Evolutionary conservation across 2,888 invertebrate genomes (phyloP).

Genomic region (Aricia artaxerxes): DNA sequence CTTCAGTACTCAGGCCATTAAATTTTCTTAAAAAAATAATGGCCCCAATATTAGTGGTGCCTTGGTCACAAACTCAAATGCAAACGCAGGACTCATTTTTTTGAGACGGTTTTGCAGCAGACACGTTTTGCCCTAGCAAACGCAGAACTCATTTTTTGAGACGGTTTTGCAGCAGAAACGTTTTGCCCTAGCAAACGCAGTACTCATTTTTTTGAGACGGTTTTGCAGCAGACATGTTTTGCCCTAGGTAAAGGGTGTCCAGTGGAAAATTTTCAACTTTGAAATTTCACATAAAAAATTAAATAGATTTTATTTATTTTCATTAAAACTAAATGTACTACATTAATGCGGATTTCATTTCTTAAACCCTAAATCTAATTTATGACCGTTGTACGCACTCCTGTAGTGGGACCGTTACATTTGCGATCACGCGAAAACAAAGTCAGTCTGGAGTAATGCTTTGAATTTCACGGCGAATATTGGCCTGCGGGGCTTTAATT

Average conservation of each 20-base stretch:
- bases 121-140: too few relatives aligned
- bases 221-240: too few relatives aligned
- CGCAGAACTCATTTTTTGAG: too few relatives aligned
- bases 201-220: too few relatives aligned
- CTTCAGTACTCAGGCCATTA: conserved; percentile 16
- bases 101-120: too few relatives aligned
- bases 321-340: background rate
- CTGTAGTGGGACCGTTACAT: background rate
- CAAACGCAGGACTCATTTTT: too few relatives aligned
- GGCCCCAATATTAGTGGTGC: conserved; percentile 36
- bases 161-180: too few relatives aligned
- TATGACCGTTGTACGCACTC: background rate
- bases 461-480: conserved; percentile 32
- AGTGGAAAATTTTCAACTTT: background rate
- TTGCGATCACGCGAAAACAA: background rate
- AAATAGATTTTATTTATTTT: background rate
- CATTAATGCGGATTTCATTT: background rate
- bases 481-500: conserved; percentile 28
- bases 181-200: too few relatives aligned
- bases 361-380: background rate
- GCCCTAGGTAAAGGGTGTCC: too few relatives aligned
- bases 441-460: background rate
- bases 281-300: background rate
- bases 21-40: conserved; percentile 29
- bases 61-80: conserved; percentile 34